Evolutionary conservation across 2,797 vertebrate species (phyloP).

Genomic region (Staurois parvus): DNA sequence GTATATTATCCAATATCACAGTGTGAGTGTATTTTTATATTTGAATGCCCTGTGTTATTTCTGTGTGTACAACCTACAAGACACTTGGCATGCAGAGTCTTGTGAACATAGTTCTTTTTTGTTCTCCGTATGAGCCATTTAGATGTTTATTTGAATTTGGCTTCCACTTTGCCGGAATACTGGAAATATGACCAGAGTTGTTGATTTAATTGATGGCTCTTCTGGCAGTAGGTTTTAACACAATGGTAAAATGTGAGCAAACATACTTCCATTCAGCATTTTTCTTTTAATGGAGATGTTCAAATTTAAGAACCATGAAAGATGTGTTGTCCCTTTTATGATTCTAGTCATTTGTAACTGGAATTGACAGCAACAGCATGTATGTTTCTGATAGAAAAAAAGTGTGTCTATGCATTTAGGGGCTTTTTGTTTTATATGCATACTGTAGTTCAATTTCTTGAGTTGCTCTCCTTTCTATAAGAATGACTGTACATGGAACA

Average conservation of each 20-base stretch:
- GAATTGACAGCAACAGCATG: conserved; percentile 28
- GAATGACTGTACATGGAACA: background rate
- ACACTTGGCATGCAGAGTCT: conserved; percentile 49
- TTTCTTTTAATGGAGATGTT: conserved; percentile 39
- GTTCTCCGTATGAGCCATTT: conserved; percentile 11
- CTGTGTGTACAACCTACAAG: conserved; percentile 7
- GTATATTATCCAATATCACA: background rate
- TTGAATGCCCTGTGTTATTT: background rate
- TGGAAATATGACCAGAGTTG: conserved; percentile 34
- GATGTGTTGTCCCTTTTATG: conserved; percentile 34
- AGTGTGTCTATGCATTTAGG: background rate
- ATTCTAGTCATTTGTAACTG: conserved; percentile 26
- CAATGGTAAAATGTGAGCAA: conserved; percentile 23
- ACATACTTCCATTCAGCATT: conserved; percentile 19
- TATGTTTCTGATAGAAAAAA: conserved; percentile 10
- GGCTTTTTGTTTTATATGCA: background rate
- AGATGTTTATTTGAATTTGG: conserved; percentile 39
- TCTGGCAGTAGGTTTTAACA: conserved; percentile 33
- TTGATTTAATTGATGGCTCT: conserved; percentile 39
- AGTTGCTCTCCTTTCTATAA: too few species aligned
- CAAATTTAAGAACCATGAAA: conserved; percentile 18
- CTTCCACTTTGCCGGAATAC: conserved; percentile 13
- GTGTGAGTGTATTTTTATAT: background rate
- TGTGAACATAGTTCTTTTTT: conserved; percentile 45
- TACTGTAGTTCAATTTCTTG: background rate